Conservation (phyloP, 2,797 vertebrate species). For the Ctenopoma multispine region DNA sequence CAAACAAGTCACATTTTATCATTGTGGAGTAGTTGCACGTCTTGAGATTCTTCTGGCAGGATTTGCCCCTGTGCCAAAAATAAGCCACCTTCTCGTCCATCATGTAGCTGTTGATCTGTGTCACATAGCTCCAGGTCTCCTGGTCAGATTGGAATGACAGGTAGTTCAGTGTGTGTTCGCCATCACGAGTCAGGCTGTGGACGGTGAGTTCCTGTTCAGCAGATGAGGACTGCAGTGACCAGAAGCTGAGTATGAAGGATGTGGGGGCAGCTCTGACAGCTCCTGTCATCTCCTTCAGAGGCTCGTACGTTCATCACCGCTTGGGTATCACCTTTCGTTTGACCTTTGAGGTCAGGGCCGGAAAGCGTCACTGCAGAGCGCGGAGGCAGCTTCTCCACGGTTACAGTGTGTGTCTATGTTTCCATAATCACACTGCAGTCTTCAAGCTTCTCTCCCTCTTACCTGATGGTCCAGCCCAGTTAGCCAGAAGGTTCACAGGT, state of each 20-base stretch:
- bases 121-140: slow-evolving; percentile 22
- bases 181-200: slow-evolving; percentile 9
- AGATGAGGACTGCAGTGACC: slow-evolving; percentile 39
- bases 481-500: background rate
- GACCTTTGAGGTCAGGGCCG: slow-evolving; percentile 44
- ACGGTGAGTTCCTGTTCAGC: slow-evolving; percentile 24
- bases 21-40: background rate
- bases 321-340: slow-evolving; percentile 43
- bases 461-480: background rate
- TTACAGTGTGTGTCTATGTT: background rate
- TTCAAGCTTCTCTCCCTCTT: background rate
- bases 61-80: slow-evolving; percentile 18
- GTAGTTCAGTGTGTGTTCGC: background rate
- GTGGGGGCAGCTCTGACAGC: slow-evolving; percentile 41
- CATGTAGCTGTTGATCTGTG: slow-evolving; percentile 31
- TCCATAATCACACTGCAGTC: background rate
- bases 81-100: slow-evolving; percentile 30
- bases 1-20: background rate
- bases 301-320: slow-evolving; percentile 15
- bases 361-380: background rate
- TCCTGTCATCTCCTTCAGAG: slow-evolving; percentile 29
- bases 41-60: background rate
- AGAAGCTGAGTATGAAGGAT: slow-evolving; percentile 31
- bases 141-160: background rate
- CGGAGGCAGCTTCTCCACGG: background rate